A percentile compares a stretch with the other conserved stretches of the same genome.
phyloP scores from a whole-genome alignment of 2,113 vertebrate species.

The Tyrannus savana region DNA sequence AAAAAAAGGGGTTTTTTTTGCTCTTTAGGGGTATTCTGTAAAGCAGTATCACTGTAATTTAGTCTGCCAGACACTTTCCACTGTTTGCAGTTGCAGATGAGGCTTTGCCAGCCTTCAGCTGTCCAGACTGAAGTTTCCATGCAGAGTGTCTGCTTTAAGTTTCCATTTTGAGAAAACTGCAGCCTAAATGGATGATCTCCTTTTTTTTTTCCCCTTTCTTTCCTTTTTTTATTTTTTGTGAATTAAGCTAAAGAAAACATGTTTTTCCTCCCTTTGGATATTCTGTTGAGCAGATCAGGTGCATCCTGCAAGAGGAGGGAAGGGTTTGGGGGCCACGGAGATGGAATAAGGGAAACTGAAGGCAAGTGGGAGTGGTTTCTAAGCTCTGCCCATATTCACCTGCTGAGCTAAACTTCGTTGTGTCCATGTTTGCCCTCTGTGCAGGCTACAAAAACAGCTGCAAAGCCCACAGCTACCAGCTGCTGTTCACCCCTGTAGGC shows the following conservation, averaged over 20 bases:
- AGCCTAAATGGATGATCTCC: background rate
- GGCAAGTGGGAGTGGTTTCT: background rate
- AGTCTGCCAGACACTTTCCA: conserved; percentile 3
- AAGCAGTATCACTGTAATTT: background rate
- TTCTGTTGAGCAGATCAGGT: background rate
- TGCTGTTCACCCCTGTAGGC: rapidly evolving
- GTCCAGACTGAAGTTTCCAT: background rate
- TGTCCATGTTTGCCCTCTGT: background rate
- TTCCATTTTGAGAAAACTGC: background rate
- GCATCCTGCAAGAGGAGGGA: background rate
- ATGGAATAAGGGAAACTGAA: background rate
- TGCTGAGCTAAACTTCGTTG: background rate
- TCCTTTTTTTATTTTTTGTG: background rate
- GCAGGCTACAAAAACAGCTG: background rate
- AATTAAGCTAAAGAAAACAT: background rate
- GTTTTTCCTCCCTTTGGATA: background rate
- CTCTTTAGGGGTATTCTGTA: background rate
- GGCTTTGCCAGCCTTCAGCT: background rate
- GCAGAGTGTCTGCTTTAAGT: background rate
- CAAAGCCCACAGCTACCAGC: background rate
- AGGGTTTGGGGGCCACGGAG: rapidly evolving
- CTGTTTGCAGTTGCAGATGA: background rate
- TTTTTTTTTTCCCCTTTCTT: too few species aligned
- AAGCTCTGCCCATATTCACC: background rate
- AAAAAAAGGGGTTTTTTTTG: background rate